Evolutionary conservation across 1,140 invertebrate species (phyloP), one percentile per base, ranked within the genome.

Genomic region (Danaus melanippus): DNA sequence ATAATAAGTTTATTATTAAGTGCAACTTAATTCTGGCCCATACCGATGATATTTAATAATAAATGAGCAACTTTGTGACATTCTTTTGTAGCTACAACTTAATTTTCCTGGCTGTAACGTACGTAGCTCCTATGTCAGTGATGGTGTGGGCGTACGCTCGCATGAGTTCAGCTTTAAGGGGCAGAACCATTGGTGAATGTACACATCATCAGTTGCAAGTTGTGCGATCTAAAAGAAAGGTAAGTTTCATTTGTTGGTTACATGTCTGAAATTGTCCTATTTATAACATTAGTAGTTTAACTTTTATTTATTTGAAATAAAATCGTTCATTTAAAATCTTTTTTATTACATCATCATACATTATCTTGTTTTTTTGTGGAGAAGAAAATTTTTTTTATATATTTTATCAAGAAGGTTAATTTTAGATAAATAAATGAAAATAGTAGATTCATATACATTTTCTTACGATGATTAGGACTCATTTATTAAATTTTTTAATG

Each of bases 191-290:
- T 47, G 96, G 96, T 0, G 97, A 98, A 82, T 90, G 92, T 53
- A 96, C 94, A 0, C 91, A 94, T 66, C 89, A 93, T 56, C 94
- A 96, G 74, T 90, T 92, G 63, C 94, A 96, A 67, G 91, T 93
- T 11, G 93, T 97, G 67, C 90, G 91, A 69, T 93, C 95, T 5
- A 97, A 97, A 77, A 88, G 93, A 74, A 96, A 96, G 90, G 96
- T 97, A 78, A 88, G 86, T 76, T 39, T n/a, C 46, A 50, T 43
- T 41, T 15, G 12, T 40, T 15, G 15, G 12, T 41, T 10, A 21
- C 12, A 21, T 47, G 12, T 44, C 12, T 44, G 43, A 9, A 47
- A 21, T 47, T 21, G 46, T 47, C 15, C 10, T 21, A 47, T 9
- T 21, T 47, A 47, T 47, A 15, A 47, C 15, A 12, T 47, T 47